A percentile compares a stretch with the other conserved stretches of the same genome.
Conservation (phyloP, 2,113 vertebrate species). For the Pycnonotus jocosus region DNA sequence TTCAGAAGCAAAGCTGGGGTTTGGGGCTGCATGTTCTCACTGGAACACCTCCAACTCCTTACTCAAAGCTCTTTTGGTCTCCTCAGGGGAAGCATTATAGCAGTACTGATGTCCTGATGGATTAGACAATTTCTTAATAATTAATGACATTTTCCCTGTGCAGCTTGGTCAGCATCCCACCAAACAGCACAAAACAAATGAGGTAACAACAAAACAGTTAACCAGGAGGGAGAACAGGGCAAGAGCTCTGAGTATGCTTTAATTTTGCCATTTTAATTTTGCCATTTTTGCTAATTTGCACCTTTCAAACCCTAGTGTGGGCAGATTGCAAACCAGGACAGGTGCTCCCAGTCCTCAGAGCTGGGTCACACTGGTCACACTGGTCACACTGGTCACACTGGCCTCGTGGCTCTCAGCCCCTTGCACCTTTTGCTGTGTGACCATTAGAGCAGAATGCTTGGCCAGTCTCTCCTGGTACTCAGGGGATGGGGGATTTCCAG, state of each 20-base stretch:
- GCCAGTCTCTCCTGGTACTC: not conserved
- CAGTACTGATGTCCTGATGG: conserved; percentile 21
- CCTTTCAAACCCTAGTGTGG: not conserved
- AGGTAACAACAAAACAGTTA: not conserved
- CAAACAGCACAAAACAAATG: conserved; percentile 3
- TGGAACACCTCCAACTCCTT: conserved; percentile 38
- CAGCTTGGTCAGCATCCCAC: conserved; percentile 36
- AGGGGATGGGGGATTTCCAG: not conserved
- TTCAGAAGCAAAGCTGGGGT: not conserved
- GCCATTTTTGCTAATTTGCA: not conserved
- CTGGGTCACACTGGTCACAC: too few relatives aligned
- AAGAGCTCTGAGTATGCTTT: not conserved
- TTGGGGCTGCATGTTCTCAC: not conserved
- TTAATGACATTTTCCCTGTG: conserved; percentile 8
- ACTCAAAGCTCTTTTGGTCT: conserved; percentile 22
- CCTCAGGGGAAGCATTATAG: not conserved
- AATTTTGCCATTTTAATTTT: not conserved
- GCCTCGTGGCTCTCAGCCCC: not conserved
- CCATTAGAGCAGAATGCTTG: not conserved
- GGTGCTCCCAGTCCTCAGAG: not conserved
- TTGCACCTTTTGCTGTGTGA: not conserved
- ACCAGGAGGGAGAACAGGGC: not conserved
- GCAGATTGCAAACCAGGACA: not conserved
- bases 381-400: too few relatives aligned
- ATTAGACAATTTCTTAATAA: conserved; percentile 50